Evolutionary conservation across 1,140 invertebrate species (phyloP), one percentile per base, ranked within the genome.

Genomic region (Mizuhopecten yessoensis): DNA sequence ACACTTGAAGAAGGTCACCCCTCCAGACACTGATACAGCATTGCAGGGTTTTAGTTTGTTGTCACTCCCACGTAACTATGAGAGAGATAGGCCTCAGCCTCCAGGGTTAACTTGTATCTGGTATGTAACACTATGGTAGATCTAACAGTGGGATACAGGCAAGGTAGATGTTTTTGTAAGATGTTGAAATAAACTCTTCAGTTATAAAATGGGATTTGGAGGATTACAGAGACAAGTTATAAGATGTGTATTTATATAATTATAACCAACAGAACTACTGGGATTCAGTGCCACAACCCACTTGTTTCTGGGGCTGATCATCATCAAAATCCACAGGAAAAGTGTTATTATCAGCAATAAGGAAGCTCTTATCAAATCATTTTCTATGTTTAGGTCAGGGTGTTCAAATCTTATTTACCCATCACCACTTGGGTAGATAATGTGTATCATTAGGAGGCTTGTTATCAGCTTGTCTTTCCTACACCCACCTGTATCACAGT

Each of bases 371-470:
- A 75, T 75, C 57, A 75, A 17, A 75, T 75, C n/a, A 75, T 75
- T 29, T 75, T 75, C 57, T 75, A 75, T 75, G 57, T 75, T 75
- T 75, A n/a, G 57, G 57, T 75, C 57, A 75, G 57, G 57, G 57
- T 75, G 57, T 75, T 75, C n/a, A 75, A 33, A 45, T 45, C n/a
- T n/a, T n/a, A n/a, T n/a, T n/a, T n/a, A n/a, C n/a, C 75, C 88
- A 33, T 89, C 89, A 75, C 34, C 89, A 75, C 34, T 86, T 89
- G 15, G 86, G 86, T 3, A 33, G 45, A 87, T 86, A 33, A 42
- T 29, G 33, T 34, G 90, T 39, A 36, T 89, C 88, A 29, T 36
- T 89, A 34, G 34, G 33, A 42, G 9, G 34, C 88, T 89, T 34
- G 34, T 49, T 45, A 36, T 89, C 34, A 42, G 34, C 33, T 45